A percentile compares a stretch with the other conserved stretches of the same genome.
Conservation (phyloP, 2,797 vertebrate species). For the Merluccius polli region DNA sequence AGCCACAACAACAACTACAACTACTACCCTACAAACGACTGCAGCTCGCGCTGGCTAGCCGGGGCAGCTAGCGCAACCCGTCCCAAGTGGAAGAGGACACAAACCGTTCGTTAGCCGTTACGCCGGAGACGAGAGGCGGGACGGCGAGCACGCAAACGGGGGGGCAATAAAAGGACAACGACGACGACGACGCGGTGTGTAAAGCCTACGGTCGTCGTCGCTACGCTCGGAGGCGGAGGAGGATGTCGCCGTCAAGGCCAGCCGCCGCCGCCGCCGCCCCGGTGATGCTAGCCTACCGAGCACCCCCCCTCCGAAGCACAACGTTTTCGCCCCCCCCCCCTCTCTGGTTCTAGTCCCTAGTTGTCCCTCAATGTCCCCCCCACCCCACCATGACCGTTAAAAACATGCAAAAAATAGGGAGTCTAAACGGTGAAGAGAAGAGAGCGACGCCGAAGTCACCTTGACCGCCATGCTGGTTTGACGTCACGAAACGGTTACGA, state of each 20-base stretch:
- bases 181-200: no score
- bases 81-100: slow-evolving; percentile 38
- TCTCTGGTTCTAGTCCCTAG: no score
- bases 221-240: slow-evolving; percentile 42
- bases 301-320: neutral
- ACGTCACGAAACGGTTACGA: slow-evolving; percentile 70
- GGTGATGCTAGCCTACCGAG: no score
- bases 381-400: no score
- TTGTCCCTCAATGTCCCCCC: no score
- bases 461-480: slow-evolving; percentile 97
- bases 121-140: slow-evolving; percentile 1
- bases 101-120: slow-evolving; percentile 10
- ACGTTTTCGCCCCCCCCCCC: no score
- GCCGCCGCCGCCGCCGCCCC: neutral
- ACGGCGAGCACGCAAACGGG: neutral
- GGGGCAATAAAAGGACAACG: no score
- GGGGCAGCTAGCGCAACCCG: slow-evolving; percentile 30
- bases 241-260: slow-evolving; percentile 60
- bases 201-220: no score
- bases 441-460: slow-evolving; percentile 86
- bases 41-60: slow-evolving; percentile 16
- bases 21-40: neutral
- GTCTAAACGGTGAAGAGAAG: slow-evolving; percentile 36
- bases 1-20: neutral
- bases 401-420: slow-evolving; percentile 22